phyloP scores from a whole-genome alignment of 2,113 vertebrate genomes.

The Malurus melanocephalus region DNA sequence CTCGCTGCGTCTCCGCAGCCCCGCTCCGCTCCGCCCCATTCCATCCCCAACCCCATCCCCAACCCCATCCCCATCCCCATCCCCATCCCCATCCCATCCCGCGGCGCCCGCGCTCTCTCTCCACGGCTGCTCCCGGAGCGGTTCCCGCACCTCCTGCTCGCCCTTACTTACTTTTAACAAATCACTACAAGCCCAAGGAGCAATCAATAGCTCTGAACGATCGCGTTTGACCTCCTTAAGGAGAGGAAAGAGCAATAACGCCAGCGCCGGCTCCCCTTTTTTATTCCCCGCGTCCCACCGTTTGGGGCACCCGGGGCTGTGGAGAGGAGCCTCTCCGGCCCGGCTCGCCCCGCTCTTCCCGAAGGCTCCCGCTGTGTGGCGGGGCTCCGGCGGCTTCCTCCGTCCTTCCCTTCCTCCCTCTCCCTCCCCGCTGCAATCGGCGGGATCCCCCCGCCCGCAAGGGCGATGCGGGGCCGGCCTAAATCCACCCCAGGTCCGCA shows the following conservation, averaged over 20 bases:
- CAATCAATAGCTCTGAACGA: conserved; percentile 52
- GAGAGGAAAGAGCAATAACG: conserved; percentile 34
- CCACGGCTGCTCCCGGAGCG: neutral
- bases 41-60: neutral
- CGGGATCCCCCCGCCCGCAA: neutral
- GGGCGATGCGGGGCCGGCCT: neutral
- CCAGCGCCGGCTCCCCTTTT: neutral
- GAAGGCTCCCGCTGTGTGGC: neutral
- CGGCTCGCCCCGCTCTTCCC: neutral
- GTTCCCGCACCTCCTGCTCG: conserved; percentile 7
- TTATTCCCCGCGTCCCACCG: neutral
- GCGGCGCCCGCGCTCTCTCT: neutral
- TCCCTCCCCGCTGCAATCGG: neutral
- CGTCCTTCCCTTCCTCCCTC: too few relatives aligned
- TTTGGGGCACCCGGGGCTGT: neutral
- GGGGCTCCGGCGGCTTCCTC: neutral
- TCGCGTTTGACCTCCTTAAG: conserved; percentile 51
- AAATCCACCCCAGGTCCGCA: neutral
- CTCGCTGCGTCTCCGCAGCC: neutral
- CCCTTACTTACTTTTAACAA: conserved; percentile 56
- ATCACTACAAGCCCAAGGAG: conserved; percentile 39
- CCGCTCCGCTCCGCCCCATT: neutral
- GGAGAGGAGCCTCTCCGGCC: neutral
- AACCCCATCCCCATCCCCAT: neutral
- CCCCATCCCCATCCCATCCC: neutral